A percentile compares a stretch with the other conserved stretches of the same genome.
Evolutionary conservation across 2,113 vertebrate species (phyloP).

Genomic region (Anhinga rufa): DNA sequence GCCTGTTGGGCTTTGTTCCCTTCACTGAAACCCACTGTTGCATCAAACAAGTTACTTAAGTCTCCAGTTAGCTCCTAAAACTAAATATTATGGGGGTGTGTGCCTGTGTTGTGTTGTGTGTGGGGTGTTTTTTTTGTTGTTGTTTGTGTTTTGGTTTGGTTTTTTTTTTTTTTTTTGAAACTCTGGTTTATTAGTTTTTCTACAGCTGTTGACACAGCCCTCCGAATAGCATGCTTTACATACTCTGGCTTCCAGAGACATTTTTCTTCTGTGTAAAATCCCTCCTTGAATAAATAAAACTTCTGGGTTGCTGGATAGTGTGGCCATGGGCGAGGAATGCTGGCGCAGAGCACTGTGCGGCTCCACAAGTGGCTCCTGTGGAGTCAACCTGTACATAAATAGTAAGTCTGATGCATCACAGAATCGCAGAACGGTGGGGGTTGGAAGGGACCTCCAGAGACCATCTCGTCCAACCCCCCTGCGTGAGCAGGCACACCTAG

Average conservation of each 20-base stretch:
- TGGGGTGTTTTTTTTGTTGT: no score
- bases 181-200: background rate
- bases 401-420: fast-evolving
- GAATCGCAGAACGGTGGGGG: no score
- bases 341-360: background rate
- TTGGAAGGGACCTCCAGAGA: no score
- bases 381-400: background rate
- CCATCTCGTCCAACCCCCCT: no score
- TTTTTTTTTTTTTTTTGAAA: background rate
- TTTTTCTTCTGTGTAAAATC: background rate
- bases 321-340: fast-evolving
- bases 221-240: background rate
- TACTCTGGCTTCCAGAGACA: background rate
- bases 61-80: background rate
- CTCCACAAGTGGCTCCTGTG: background rate
- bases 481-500: no score
- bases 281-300: background rate
- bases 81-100: background rate
- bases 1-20: background rate
- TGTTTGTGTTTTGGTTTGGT: fast-evolving
- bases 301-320: background rate
- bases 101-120: background rate
- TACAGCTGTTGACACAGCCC: background rate
- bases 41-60: background rate
- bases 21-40: background rate